These are phyloP conservation scores for Trachelipus rathkii DNA, from an alignment of 1,140 invertebrate genomes.

Conservation along the genomic window DNA sequence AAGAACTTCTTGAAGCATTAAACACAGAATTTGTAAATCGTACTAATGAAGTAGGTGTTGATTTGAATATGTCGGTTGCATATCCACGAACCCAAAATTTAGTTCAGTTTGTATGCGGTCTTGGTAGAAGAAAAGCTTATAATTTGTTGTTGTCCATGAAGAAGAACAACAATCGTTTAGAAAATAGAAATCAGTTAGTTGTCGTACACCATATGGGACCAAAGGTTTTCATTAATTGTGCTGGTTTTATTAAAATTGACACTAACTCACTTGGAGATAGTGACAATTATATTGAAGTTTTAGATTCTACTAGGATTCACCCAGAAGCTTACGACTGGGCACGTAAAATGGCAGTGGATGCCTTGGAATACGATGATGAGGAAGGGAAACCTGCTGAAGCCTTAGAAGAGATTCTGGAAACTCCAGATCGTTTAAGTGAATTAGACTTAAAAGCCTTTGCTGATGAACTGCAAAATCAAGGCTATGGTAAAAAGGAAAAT, in stretches of 20 bases:
- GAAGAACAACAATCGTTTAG: conserved; percentile 85
- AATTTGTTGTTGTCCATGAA: conserved; percentile 85
- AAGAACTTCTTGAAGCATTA: conserved; percentile 54
- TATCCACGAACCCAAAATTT: conserved; percentile 80
- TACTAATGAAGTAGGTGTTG: conserved; percentile 97
- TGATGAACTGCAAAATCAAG: conserved; percentile 87
- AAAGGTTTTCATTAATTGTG: conserved; percentile 98
- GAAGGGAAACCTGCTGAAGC: conserved; percentile 86
- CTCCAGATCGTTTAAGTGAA: conserved; percentile 88
- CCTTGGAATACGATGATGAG: conserved; percentile 95
- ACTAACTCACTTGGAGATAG: conserved; percentile 87
- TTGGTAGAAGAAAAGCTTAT: conserved; percentile 90
- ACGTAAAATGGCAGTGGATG: conserved; percentile 98
- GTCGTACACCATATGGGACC: conserved; percentile 94
- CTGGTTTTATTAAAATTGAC: conserved; percentile 98
- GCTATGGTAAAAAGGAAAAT: conserved; percentile 94
- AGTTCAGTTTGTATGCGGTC: conserved; percentile 96
- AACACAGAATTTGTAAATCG: conserved; percentile 87
- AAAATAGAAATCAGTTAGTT: conserved; percentile 92
- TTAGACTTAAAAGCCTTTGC: conserved; percentile 98
- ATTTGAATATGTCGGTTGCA: conserved; percentile 87
- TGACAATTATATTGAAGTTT: conserved; percentile 71
- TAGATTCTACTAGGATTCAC: conserved; percentile 96
- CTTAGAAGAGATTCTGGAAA: conserved; percentile 93
- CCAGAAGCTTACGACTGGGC: conserved; percentile 99